Percentiles rank a stretch among this genome's conserved stretches.
These are phyloP conservation scores for Cygnus olor DNA, from an alignment of 2,797 vertebrate species.

Conservation along the genomic window DNA sequence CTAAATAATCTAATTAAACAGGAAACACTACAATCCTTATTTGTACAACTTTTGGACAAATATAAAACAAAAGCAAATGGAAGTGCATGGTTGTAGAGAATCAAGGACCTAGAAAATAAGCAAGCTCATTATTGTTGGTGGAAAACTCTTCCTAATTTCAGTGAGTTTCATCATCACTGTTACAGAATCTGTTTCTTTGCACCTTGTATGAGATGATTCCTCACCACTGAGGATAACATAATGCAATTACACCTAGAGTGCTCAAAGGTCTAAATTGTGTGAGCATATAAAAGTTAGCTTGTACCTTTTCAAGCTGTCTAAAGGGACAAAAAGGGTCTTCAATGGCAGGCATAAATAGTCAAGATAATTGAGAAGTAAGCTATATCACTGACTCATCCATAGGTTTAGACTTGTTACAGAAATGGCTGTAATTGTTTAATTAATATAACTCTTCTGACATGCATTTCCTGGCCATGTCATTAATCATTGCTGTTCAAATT, in stretches of 20 bases:
- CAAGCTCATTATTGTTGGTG: background rate
- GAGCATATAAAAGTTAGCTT: background rate
- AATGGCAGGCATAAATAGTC: background rate
- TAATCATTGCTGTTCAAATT: background rate
- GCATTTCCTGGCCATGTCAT: background rate
- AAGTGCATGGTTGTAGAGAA: background rate
- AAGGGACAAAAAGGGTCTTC: background rate
- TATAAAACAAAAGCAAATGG: background rate
- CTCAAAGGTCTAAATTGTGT: background rate
- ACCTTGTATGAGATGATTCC: background rate
- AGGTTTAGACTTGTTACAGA: background rate
- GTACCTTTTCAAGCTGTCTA: background rate
- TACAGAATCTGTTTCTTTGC: background rate
- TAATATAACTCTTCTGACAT: background rate
- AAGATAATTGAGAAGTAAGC: constrained; percentile 11
- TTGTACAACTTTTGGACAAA: background rate
- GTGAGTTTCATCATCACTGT: background rate
- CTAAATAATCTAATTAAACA: background rate
- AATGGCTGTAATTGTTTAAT: background rate
- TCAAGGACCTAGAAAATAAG: background rate
- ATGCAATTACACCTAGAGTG: background rate
- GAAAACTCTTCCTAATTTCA: background rate
- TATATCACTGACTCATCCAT: background rate
- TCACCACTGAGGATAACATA: background rate
- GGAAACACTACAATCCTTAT: background rate